Evolutionary conservation across 1,140 invertebrate species (phyloP), one percentile per base, ranked within the genome.

Genomic region (Lordiphosa collinella): DNA sequence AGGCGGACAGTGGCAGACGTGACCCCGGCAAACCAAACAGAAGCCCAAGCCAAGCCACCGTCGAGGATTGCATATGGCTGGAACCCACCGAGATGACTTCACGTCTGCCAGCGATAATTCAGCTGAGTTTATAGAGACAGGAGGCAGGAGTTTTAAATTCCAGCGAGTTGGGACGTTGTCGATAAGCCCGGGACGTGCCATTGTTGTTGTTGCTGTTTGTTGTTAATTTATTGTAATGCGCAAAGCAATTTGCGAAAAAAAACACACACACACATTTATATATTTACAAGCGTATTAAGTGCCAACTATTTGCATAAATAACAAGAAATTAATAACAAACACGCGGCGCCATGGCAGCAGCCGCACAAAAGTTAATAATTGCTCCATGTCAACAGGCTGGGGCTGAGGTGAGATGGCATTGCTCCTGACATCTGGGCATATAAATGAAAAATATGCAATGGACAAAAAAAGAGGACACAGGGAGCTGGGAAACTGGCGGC

Each of bases 311-410:
- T 82, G 76, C 71, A 80, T 86, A 86, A 86, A 86, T 86, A 86
- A 86, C 82, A 86, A 76, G 75, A 86, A 86, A 86, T 86, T 86
- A 86, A 86, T 86, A 86, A 86, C 72, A 86, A 86, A 86, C 72
- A 86, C 69, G 62, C 79, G 79, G 79, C 58, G 69, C 57, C 73
- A 80, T 85, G 80, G 79, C 79, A 84, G 78, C 76, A 61, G 62
- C 60, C 67, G 78, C 71, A 76, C 73, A 82, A 82, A 84, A 84
- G 78, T 84, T 84, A 84, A 84, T 84, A 84, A 84, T 84, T 84
- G 72, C 78, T 57, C 63, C 67, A 84, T 82, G 78, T 82, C 78
- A 82, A 84, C 76, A 82, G 76, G 64, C 65, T 40, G 52, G 9
- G 14, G 11, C 36, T 25, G 34, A 14, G 13, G 32, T 12, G 55